Conservation (phyloP, 1,140 invertebrate genomes). For the Neodiprion fabricii region DNA sequence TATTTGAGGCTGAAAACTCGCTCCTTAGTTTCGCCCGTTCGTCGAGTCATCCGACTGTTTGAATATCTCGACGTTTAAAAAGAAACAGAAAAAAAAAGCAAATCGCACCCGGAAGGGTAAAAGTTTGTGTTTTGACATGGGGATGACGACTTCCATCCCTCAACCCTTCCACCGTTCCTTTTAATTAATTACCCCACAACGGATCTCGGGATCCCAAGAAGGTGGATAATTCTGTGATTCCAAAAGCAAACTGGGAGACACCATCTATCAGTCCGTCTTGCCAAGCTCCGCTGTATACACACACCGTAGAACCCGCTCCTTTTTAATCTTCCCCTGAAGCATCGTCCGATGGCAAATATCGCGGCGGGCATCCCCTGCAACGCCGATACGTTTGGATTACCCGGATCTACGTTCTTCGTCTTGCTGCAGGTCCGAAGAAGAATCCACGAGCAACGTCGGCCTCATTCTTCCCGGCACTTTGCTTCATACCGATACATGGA, state of each 20-base stretch:
- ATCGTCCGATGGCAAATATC: neutral
- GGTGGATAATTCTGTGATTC: neutral
- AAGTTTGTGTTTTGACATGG: neutral
- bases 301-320: neutral
- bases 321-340: neutral
- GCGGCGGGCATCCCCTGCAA: neutral
- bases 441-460: conserved; percentile 4
- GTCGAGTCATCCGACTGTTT: no score
- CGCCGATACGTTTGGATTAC: neutral
- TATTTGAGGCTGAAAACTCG: neutral
- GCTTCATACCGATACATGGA: neutral
- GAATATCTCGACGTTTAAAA: neutral
- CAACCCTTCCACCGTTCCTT: neutral
- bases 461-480: conserved; percentile 13
- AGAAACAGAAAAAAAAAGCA: neutral
- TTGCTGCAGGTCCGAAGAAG: neutral
- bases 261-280: neutral
- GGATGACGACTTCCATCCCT: neutral
- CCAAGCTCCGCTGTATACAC: neutral
- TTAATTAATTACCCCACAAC: neutral
- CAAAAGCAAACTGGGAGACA: neutral
- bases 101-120: neutral
- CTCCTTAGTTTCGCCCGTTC: neutral
- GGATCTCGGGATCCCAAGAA: neutral
- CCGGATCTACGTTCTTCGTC: neutral